Percentiles rank a stretch among this genome's conserved stretches.
These are phyloP conservation scores for Pangasianodon gigas DNA, from an alignment of 2,113 vertebrate genomes.

Conservation along the genomic window DNA sequence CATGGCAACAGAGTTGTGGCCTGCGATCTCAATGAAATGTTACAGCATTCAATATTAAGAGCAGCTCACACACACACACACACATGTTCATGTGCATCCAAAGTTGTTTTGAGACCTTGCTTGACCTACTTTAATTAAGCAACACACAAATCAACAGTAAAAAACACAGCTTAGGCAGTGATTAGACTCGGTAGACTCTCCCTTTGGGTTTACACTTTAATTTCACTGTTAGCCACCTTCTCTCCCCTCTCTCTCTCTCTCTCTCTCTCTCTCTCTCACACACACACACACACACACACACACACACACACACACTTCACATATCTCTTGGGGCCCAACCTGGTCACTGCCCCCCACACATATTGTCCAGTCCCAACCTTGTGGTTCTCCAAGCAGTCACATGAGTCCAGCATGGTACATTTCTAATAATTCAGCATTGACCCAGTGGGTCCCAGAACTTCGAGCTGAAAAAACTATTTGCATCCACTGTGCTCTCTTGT, in stretches of 20 bases:
- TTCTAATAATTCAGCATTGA: constrained; percentile 14
- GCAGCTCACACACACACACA: constrained; percentile 35
- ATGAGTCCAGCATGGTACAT: background rate
- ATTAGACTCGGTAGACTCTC: background rate
- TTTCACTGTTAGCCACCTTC: background rate
- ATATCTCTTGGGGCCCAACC: background rate
- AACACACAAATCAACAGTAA: constrained; percentile 12
- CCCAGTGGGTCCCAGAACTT: constrained; percentile 30
- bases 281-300: background rate
- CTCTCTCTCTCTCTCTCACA: background rate
- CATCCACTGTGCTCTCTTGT: background rate
- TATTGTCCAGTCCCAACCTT: constrained; percentile 19
- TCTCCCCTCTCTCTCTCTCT: background rate
- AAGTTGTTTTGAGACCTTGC: background rate
- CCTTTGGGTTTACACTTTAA: background rate
- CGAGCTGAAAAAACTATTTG: constrained; percentile 17
- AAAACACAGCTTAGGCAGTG: background rate
- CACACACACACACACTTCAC: background rate
- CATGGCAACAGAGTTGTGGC: constrained; percentile 76
- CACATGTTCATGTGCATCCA: too few relatives aligned
- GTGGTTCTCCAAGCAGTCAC: background rate
- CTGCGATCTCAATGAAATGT: constrained; percentile 58
- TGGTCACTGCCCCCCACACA: background rate
- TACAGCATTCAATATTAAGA: constrained; percentile 49
- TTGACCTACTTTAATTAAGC: constrained; percentile 9